Base-by-base conservation (phyloP, 2,113 vertebrate genomes). In the Siniperca knerii region DNA sequence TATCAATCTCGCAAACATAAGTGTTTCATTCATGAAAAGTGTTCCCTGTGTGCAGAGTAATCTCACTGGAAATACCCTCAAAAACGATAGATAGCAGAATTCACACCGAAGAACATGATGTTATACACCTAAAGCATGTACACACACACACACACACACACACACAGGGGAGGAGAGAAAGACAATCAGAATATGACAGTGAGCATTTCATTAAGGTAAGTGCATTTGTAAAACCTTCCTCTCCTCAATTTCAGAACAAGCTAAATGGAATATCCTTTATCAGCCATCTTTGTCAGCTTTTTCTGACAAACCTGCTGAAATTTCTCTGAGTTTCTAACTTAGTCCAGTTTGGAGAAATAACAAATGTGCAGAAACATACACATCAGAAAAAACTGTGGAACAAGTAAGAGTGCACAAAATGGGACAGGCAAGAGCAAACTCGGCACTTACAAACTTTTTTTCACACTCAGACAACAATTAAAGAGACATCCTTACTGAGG, bases 401-500 rank as follows among this genome's bases (percentile, higher is more conserved):
- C 8, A 55, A 23, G 15, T 48, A 40, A 40, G 8, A 16, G 20
- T 20, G 5, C 4, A 60, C n/a, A 67, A 58, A 25, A 78, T 23
- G 3, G 0, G 4, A 52, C 23, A 66, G 18, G 20, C 46, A 58
- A 62, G 9, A 72, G 33, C 37, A 52, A 85, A 62, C 23, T 76
- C 33, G 67, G 23, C 50, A 25, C 44, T 48, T 23, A 21, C 13
- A 73, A 82, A 83, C 25, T 70, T 50, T 42, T 18, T 23, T 48
- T 15, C 3, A 82, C 13, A 71, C 15, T 33, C 3, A 77, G 1
- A 61, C 4, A 70, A 67, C 20, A 74, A 52, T 20, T 50, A 60
- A 66, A 78, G 33, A 62, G 72, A n/a, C 2, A 20, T 89, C 68
- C 93, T 95, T 94, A 95, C 94, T 83, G 70, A 94, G 88, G 82